Evolutionary conservation across 1,140 invertebrate species (phyloP).

Genomic region (Drosophila ambigua): DNA sequence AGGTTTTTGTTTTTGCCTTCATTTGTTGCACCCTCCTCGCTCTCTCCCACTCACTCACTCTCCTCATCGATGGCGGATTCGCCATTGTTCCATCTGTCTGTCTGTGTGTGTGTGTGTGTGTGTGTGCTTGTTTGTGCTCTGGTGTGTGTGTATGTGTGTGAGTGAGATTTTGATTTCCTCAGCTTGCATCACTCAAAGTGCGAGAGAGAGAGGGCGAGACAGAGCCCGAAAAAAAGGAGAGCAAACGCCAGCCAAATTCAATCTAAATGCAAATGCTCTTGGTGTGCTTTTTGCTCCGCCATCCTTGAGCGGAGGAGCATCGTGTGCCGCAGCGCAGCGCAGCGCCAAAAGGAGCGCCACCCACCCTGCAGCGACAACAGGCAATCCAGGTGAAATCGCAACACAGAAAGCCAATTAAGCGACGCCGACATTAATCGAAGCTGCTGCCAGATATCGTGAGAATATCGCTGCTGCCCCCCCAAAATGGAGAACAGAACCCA

Average conservation of each 20-base stretch:
- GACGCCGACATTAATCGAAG: slow-evolving; percentile 70
- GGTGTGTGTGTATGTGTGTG: slow-evolving; percentile 19
- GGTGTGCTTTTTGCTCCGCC: slow-evolving; percentile 59
- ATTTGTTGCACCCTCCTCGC: background rate
- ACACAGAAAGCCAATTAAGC: slow-evolving; percentile 79
- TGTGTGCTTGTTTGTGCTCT: slow-evolving; percentile 23
- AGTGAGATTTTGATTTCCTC: slow-evolving; percentile 70
- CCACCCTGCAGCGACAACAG: background rate
- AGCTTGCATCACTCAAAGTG: slow-evolving; percentile 66
- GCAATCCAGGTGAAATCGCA: slow-evolving; percentile 68
- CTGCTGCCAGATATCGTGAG: slow-evolving; percentile 45
- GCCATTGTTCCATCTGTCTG: slow-evolving; percentile 30
- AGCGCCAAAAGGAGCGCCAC: slow-evolving; percentile 18
- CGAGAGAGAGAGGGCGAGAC: slow-evolving; percentile 1
- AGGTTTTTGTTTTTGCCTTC: slow-evolving; percentile 23
- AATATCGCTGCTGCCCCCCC: slow-evolving; percentile 4
- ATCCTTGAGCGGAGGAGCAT: slow-evolving; percentile 37
- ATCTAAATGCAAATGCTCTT: slow-evolving; percentile 79
- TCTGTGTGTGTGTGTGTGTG: slow-evolving; percentile 24
- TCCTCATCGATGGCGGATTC: slow-evolving; percentile 39
- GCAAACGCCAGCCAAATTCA: slow-evolving; percentile 65
- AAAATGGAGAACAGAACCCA: background rate
- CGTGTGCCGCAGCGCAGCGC: background rate
- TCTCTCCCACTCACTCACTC: background rate
- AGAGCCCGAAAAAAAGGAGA: slow-evolving; percentile 25